Evolutionary conservation across 1,140 invertebrate species (phyloP).

Genomic region (Drosophila albomicans): DNA sequence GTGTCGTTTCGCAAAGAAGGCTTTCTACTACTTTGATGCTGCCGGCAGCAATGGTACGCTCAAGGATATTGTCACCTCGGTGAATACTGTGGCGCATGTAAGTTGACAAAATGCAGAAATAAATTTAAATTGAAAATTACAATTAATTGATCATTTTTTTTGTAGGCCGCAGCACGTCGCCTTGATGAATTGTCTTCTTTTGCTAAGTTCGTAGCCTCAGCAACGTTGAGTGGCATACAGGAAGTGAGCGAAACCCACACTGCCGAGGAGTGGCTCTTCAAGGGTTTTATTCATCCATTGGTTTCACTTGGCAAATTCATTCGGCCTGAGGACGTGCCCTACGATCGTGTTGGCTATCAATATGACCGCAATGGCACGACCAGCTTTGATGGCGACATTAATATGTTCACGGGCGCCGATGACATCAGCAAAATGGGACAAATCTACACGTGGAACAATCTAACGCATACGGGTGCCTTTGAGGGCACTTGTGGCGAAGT

Average conservation of each 20-base stretch:
- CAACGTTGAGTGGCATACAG: slow-evolving; percentile 46
- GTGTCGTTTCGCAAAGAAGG: slow-evolving; percentile 92
- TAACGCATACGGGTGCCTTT: slow-evolving; percentile 87
- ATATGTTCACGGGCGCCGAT: slow-evolving; percentile 89
- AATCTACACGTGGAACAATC: slow-evolving; percentile 89
- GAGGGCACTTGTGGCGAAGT: slow-evolving; percentile 86
- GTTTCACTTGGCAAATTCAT: slow-evolving; percentile 86
- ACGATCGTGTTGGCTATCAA: slow-evolving; percentile 91
- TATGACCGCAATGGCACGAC: slow-evolving; percentile 91
- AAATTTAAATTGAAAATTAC: neutral
- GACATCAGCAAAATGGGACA: slow-evolving; percentile 88
- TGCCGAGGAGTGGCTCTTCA: slow-evolving; percentile 90
- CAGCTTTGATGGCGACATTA: slow-evolving; percentile 89
- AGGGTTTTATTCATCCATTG: slow-evolving; percentile 90
- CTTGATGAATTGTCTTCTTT: neutral
- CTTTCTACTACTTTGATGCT: slow-evolving; percentile 91
- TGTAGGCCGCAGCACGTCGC: slow-evolving; percentile 88
- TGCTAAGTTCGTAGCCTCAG: slow-evolving; percentile 60
- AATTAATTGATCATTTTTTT: neutral
- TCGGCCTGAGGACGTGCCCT: slow-evolving; percentile 85
- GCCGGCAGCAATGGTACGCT: slow-evolving; percentile 91
- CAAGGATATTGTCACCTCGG: slow-evolving; percentile 90
- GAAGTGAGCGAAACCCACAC: slow-evolving; percentile 87
- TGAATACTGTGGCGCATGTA: slow-evolving; percentile 92
- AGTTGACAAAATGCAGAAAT: slow-evolving; percentile 85